Conservation (phyloP, 64 coral and sea anemone genomes). For the Porites australiensis region DNA sequence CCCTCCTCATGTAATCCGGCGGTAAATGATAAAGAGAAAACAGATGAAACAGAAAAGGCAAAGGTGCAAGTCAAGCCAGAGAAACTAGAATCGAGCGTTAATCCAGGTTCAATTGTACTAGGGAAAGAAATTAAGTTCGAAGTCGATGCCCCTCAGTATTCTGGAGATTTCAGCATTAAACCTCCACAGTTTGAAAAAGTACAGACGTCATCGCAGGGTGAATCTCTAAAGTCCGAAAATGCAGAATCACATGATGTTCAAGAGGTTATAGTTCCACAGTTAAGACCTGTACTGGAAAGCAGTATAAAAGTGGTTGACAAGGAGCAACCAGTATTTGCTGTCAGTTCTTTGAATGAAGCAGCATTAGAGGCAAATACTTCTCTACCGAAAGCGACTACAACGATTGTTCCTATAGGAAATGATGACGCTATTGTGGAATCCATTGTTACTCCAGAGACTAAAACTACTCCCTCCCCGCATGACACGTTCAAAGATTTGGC, state of each 20-base stretch:
- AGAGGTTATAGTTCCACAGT: background rate
- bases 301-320: background rate
- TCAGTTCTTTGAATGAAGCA: background rate
- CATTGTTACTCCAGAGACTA: constrained; percentile 26
- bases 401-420: background rate
- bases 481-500: constrained; percentile 23
- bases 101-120: background rate
- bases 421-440: background rate
- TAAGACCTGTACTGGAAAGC: background rate
- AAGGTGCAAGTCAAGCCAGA: background rate
- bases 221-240: background rate
- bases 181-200: background rate
- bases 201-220: background rate
- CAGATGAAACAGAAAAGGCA: background rate
- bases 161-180: background rate
- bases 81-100: background rate
- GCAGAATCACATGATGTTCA: background rate
- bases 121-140: background rate
- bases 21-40: background rate
- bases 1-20: background rate
- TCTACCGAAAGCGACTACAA: background rate
- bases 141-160: background rate
- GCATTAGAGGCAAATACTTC: background rate
- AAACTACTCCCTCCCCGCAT: background rate
- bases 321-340: background rate